phyloP scores from a whole-genome alignment of 2,797 vertebrate genomes.

The Phaenicophaeus curvirostris region DNA sequence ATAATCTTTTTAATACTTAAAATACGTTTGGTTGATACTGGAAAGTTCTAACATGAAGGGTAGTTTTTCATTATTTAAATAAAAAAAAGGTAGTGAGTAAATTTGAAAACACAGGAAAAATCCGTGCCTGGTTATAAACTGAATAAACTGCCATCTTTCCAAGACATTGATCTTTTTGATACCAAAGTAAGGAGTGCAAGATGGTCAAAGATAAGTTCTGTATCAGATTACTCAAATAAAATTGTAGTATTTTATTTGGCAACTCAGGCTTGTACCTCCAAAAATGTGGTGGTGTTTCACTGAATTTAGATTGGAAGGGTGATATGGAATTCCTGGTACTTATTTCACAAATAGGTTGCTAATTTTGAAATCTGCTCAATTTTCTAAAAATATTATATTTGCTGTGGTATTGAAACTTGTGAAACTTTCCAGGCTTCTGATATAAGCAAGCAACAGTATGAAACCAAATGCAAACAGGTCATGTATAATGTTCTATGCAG shows the following conservation, averaged over 20 bases:
- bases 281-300: slow-evolving; percentile 40
- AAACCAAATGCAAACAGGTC: slow-evolving; percentile 95
- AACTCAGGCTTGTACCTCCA: slow-evolving; percentile 72
- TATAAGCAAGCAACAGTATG: slow-evolving; percentile 84
- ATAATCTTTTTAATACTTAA: slow-evolving; percentile 85
- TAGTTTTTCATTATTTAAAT: slow-evolving; percentile 86
- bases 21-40: slow-evolving; percentile 84
- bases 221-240: slow-evolving; percentile 65
- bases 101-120: slow-evolving; percentile 74
- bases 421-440: slow-evolving; percentile 80
- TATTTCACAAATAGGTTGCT: slow-evolving; percentile 59
- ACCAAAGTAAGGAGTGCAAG: slow-evolving; percentile 78
- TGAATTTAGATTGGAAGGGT: slow-evolving; percentile 69
- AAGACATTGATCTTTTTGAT: slow-evolving; percentile 69
- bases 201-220: slow-evolving; percentile 34
- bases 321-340: slow-evolving; percentile 54
- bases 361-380: slow-evolving; percentile 67
- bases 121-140: slow-evolving; percentile 72
- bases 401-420: slow-evolving; percentile 68
- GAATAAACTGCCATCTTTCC: slow-evolving; percentile 62
- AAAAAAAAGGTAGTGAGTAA: slow-evolving; percentile 63
- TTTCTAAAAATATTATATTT: slow-evolving; percentile 67
- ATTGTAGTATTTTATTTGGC: slow-evolving; percentile 67
- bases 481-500: slow-evolving; percentile 95
- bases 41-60: slow-evolving; percentile 84